A percentile compares a stretch with the other conserved stretches of the same genome.
These are phyloP conservation scores for Astreopora myriophthalma DNA, from an alignment of 64 coral and sea anemone species.

Conservation along the genomic window DNA sequence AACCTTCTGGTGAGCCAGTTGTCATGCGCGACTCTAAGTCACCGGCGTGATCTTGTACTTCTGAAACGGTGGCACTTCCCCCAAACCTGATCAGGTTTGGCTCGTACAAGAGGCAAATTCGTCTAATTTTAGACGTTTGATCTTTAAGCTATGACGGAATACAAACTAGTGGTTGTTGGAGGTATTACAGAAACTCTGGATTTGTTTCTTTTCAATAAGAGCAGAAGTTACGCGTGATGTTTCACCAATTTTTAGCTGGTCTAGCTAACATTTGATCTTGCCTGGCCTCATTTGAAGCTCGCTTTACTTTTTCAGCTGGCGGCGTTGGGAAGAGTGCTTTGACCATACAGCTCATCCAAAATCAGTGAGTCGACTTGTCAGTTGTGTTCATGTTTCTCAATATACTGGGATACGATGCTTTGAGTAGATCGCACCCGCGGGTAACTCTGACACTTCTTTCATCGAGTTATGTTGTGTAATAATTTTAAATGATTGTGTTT, in stretches of 20 bases:
- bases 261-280: background rate
- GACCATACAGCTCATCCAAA: constrained; percentile 98
- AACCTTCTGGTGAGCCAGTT: background rate
- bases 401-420: background rate
- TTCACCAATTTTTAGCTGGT: background rate
- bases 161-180: constrained; percentile 99
- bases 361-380: constrained; percentile 80
- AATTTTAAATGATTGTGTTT: background rate
- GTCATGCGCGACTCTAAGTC: constrained; percentile 44
- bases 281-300: background rate
- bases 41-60: constrained; percentile 71
- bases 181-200: constrained; percentile 33
- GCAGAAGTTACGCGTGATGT: background rate
- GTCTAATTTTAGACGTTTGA: constrained; percentile 21
- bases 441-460: background rate
- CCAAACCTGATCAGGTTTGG: constrained; percentile 22
- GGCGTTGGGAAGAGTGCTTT: constrained; percentile 98
- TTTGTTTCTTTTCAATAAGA: background rate
- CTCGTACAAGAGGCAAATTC: background rate
- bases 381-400: background rate
- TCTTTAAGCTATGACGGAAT: constrained; percentile 85
- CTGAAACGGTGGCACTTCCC: constrained; percentile 59
- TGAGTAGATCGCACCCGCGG: background rate
- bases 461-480: background rate
- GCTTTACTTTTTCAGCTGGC: constrained; percentile 79